phyloP scores from a whole-genome alignment of 2,797 vertebrate genomes.

The Xiphorhynchus erythropygius region DNA sequence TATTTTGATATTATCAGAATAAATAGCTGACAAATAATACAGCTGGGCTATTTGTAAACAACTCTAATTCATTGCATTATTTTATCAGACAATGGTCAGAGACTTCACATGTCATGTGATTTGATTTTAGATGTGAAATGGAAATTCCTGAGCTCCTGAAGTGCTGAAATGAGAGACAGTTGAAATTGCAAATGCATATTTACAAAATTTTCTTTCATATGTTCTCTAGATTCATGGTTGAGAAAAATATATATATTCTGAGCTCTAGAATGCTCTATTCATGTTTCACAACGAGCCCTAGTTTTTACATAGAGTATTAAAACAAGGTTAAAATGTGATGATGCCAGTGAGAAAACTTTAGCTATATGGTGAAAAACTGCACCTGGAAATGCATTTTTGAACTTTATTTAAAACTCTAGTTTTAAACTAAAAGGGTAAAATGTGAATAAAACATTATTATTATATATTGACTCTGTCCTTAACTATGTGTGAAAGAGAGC shows the following conservation, averaged over 20 bases:
- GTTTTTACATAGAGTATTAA: background rate
- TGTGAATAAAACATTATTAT: background rate
- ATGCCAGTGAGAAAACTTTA: background rate
- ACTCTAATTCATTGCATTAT: background rate
- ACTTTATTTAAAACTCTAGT: background rate
- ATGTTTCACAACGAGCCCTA: background rate
- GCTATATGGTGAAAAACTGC: background rate
- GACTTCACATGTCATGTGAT: background rate
- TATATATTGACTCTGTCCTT: background rate
- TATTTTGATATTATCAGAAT: background rate
- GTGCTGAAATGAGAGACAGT: background rate
- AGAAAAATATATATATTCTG: background rate
- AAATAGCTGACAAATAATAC: background rate
- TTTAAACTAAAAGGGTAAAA: background rate
- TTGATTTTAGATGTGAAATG: background rate
- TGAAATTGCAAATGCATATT: background rate
- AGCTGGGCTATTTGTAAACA: background rate
- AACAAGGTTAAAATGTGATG: background rate
- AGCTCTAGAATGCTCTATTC: background rate
- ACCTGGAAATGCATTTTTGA: background rate
- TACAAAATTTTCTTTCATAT: background rate
- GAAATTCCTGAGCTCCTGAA: background rate
- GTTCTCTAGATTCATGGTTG: background rate
- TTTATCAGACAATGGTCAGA: background rate
- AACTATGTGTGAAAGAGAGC: background rate